Conservation (phyloP, 2,888 invertebrate genomes). For the Philereme vetulata region DNA sequence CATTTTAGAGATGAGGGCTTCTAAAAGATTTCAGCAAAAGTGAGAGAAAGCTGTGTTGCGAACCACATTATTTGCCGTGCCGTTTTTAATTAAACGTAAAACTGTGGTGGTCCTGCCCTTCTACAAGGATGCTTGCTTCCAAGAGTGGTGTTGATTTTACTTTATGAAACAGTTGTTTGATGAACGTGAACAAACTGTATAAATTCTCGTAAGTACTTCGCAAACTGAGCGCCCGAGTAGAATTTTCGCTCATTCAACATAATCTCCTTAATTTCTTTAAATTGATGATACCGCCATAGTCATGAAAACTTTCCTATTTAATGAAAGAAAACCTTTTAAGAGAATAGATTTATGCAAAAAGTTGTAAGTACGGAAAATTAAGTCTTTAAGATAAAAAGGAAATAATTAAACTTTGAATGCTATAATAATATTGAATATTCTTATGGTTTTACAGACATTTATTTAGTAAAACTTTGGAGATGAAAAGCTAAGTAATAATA, state of each 20-base stretch:
- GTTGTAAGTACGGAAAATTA: slow-evolving; percentile 42
- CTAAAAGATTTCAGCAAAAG: slow-evolving; percentile 37
- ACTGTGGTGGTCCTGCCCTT: slow-evolving; percentile 7
- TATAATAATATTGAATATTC: slow-evolving; percentile 17
- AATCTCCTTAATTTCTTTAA: slow-evolving; percentile 30
- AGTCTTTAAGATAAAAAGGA: slow-evolving; percentile 34
- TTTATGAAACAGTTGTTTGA: slow-evolving; percentile 10
- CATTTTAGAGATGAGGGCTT: slow-evolving; percentile 41
- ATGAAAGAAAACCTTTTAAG: slow-evolving; percentile 50
- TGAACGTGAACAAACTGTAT: not conserved
- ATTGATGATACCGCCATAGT: slow-evolving; percentile 44
- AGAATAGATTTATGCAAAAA: slow-evolving; percentile 56
- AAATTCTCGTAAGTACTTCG: not conserved
- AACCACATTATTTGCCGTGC: slow-evolving; percentile 28
- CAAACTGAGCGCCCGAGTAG: slow-evolving; percentile 4
- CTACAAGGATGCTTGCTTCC: slow-evolving; percentile 12
- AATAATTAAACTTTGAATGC: slow-evolving; percentile 36
- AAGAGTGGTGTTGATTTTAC: not conserved
- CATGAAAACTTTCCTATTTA: slow-evolving; percentile 53
- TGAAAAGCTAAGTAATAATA: too few species aligned
- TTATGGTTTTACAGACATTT: too few species aligned
- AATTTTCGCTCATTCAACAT: slow-evolving; percentile 10
- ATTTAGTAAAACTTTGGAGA: not conserved
- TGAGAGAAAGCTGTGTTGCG: slow-evolving; percentile 15
- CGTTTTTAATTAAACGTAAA: slow-evolving; percentile 37